phyloP scores from a whole-genome alignment of 1,140 invertebrate genomes.

The Drosophila pseudoobscura region DNA sequence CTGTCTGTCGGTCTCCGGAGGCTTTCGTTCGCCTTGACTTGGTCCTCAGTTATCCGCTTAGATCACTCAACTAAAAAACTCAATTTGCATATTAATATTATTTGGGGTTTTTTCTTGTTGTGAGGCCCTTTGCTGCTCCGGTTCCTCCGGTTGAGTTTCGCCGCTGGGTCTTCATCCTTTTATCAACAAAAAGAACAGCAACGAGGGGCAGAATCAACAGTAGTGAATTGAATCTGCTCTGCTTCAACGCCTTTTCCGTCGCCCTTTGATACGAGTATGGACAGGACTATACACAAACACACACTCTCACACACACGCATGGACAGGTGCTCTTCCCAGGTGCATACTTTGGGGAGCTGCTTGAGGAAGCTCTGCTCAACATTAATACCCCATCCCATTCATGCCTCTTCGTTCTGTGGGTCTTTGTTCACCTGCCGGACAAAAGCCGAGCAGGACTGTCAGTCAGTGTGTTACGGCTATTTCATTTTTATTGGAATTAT shows the following conservation, averaged over 20 bases:
- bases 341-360: constrained; percentile 48
- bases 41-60: constrained; percentile 76
- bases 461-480: constrained; percentile 46
- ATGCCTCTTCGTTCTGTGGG: constrained; percentile 4
- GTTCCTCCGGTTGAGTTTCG: constrained; percentile 11
- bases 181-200: constrained; percentile 66
- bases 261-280: constrained; percentile 62
- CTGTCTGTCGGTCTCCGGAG: constrained; percentile 35
- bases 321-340: constrained; percentile 48
- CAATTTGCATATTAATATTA: constrained; percentile 83
- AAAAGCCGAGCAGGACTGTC: constrained; percentile 31
- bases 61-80: constrained; percentile 83
- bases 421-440: constrained; percentile 30
- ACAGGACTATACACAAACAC: constrained; percentile 7
- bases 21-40: constrained; percentile 39
- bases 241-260: constrained; percentile 73
- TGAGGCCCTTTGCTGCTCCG: neutral
- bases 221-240: constrained; percentile 78
- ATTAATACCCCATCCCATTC: constrained; percentile 10
- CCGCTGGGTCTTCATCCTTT: constrained; percentile 51
- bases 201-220: constrained; percentile 65
- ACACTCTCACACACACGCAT: constrained; percentile 23
- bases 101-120: constrained; percentile 66
- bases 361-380: constrained; percentile 30
- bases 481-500: constrained; percentile 58